Percentiles rank a stretch among this genome's conserved stretches.
Conservation (phyloP, 2,113 vertebrate species). For the Neotoma lepida region DNA sequence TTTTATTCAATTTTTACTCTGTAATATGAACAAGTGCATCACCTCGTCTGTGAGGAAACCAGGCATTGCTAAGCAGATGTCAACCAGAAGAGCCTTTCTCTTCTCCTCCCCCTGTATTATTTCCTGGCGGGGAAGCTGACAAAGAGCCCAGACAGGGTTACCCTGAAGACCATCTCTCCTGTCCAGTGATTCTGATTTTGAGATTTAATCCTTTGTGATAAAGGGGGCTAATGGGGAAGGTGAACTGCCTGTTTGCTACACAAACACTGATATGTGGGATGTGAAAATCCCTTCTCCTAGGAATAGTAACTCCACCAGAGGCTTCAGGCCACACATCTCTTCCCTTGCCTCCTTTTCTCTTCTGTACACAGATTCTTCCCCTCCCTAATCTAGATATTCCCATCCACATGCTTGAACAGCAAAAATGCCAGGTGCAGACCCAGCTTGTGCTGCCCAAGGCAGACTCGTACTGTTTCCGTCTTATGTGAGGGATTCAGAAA, state of each 20-base stretch:
- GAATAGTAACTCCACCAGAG: neutral
- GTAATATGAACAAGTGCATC: neutral
- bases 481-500: neutral
- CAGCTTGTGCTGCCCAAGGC: neutral
- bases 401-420: neutral
- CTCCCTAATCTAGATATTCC: neutral
- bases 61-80: neutral
- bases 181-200: neutral
- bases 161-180: neutral
- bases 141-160: neutral
- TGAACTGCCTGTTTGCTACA: neutral
- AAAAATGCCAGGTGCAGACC: neutral
- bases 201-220: neutral
- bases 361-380: neutral
- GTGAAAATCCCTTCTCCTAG: neutral
- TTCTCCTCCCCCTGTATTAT: neutral
- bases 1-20: neutral
- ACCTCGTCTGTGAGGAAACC: slow-evolving; percentile 9
- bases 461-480: neutral
- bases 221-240: neutral
- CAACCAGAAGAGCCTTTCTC: neutral
- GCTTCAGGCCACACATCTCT: neutral
- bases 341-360: neutral
- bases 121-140: neutral
- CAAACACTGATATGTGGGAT: neutral